phyloP scores from a whole-genome alignment of 2,113 vertebrate genomes.

The Oryctolagus cuniculus region DNA sequence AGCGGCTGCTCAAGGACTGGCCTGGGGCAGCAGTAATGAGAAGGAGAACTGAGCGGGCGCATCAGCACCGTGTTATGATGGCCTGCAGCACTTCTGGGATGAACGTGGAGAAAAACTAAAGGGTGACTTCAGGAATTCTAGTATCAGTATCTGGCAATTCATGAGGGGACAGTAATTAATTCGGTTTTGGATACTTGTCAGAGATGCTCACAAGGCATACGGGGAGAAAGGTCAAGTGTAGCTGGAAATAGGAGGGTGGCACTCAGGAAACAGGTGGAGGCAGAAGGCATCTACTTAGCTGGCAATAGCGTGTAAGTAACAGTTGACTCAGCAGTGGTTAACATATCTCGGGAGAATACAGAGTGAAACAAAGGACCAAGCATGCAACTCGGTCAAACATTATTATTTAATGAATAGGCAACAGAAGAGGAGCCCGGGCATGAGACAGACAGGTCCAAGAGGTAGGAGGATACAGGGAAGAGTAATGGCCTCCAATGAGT shows the following conservation, averaged over 20 bases:
- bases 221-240: neutral
- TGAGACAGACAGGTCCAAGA: neutral
- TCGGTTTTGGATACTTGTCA: neutral
- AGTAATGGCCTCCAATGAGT: neutral
- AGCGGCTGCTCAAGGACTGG: neutral
- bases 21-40: fast-evolving
- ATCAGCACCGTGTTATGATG: neutral
- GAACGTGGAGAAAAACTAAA: neutral
- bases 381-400: neutral
- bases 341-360: neutral
- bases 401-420: too few species aligned
- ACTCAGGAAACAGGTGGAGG: neutral
- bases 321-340: neutral
- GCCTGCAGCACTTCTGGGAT: neutral
- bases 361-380: neutral
- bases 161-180: neutral
- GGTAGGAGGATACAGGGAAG: neutral
- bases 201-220: neutral
- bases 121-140: neutral
- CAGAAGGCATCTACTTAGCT: neutral
- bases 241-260: neutral
- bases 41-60: neutral
- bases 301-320: fast-evolving
- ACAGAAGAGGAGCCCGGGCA: neutral
- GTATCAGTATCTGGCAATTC: neutral